A percentile compares a stretch with the other conserved stretches of the same genome.
Evolutionary conservation across 2,113 vertebrate species (phyloP).

Genomic region (Tretioscincus oriximinensis): DNA sequence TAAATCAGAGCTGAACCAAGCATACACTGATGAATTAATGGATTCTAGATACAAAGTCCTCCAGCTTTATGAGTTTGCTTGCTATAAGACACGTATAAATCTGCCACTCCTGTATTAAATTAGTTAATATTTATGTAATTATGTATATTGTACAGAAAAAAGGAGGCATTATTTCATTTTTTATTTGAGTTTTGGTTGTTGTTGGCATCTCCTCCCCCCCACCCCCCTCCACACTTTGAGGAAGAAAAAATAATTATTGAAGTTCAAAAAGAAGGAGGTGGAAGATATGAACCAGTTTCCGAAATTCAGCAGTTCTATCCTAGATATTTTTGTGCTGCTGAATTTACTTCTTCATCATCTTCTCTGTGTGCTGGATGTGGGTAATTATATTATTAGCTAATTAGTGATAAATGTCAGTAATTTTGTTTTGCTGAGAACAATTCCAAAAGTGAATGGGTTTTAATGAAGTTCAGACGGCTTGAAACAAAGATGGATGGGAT

Average conservation of each 20-base stretch:
- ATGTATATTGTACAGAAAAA: constrained; percentile 2
- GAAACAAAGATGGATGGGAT: constrained; percentile 26
- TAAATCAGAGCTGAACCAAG: constrained; percentile 30
- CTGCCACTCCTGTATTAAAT: background rate
- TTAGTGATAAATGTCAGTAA: constrained; percentile 64
- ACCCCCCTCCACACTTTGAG: background rate
- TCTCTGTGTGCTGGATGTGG: constrained; percentile 36
- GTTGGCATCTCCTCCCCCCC: background rate
- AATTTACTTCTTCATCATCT: constrained; percentile 2
- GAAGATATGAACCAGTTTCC: constrained; percentile 15
- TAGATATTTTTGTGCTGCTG: constrained; percentile 23
- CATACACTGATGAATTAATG: constrained; percentile 36
- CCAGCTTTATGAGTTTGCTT: constrained; percentile 26
- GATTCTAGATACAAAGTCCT: background rate
- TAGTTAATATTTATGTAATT: constrained; percentile 49
- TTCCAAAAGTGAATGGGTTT: constrained; percentile 30
- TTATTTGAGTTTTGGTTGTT: constrained; percentile 8
- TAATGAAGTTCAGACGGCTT: constrained; percentile 37
- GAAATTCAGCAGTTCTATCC: constrained; percentile 49
- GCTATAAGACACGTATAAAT: background rate
- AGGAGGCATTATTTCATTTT: constrained; percentile 14
- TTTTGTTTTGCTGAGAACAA: constrained; percentile 53
- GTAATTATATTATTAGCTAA: constrained; percentile 60
- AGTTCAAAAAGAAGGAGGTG: background rate
- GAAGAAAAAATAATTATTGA: constrained; percentile 26